Evolutionary conservation across 2,113 vertebrate genomes (phyloP), one percentile per base, ranked within the genome.

Genomic region (Xiphophorus maculatus): DNA sequence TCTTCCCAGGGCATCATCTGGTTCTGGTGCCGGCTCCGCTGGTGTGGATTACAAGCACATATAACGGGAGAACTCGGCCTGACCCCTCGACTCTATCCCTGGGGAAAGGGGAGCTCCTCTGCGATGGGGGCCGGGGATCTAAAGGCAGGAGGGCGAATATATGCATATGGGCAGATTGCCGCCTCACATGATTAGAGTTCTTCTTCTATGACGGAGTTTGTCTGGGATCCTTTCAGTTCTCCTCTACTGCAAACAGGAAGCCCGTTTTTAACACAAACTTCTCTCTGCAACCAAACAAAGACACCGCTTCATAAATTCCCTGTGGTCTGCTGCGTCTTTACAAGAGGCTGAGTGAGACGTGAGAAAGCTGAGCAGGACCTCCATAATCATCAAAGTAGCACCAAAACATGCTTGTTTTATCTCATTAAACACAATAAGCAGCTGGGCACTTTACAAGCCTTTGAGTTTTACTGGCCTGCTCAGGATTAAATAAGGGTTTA

Each of bases 41-140:
- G 91, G 93, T 94, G 90, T 95, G 91, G 91, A 94, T 95, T 95
- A 93, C 93, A 92, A 86, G 86, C 76, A 90, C 86, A 88, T 89
- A 93, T 93, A 91, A 93, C 90, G 89, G 91, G 85, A 91, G 93
- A 95, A 95, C 92, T 94, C 82, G 9, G 80, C 40, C 85, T 94
- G 92, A 95, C 93, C 94, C 89, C 84, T 85, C 79, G 74, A 91
- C 88, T 84, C 77, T 84, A 82, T 90, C 90, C 87, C 72, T 4
- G 69, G 90, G 88, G 92, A 92, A 90, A 92, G 86, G 85, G 85
- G 84, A 93, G 87, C 75, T 82, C 84, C 81, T 82, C 40, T 62
- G 79, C 65, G 80, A 88, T 84, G 81, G 77, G 77, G 75, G 69
- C 69, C 78, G 73, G 75, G 87, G 88, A 84, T 74, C 67, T 22